These are phyloP conservation scores for Pollenia labialis DNA, from an alignment of 2,888 invertebrate genomes.

Conservation along the genomic window DNA sequence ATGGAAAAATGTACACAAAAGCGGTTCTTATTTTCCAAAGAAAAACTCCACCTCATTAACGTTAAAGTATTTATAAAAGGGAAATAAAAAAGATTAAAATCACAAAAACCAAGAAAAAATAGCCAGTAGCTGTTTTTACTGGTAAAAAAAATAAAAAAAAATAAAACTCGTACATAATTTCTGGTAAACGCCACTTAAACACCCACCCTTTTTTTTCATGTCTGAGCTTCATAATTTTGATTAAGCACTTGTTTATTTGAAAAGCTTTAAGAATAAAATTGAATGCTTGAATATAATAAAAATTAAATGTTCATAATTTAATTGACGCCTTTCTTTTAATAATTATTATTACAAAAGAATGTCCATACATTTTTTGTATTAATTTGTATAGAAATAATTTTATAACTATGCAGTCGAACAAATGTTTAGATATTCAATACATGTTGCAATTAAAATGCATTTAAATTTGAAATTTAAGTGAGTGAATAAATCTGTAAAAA, in stretches of 20 bases:
- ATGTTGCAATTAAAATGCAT: constrained; percentile 49
- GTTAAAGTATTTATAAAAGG: not conserved
- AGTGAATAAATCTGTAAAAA: constrained; percentile 2
- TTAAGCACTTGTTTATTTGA: constrained; percentile 23
- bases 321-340: not conserved
- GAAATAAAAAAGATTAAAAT: not conserved
- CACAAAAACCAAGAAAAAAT: not conserved
- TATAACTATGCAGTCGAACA: not conserved
- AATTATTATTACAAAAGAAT: constrained; percentile 30
- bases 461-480: constrained; percentile 37
- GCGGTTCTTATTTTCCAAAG: not conserved
- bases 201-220: not conserved
- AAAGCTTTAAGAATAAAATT: constrained; percentile 7
- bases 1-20: not conserved
- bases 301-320: constrained; percentile 12
- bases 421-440: constrained; percentile 42
- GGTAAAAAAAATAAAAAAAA: not conserved
- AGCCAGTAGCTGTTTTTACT: not conserved
- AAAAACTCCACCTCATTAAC: constrained; percentile 35
- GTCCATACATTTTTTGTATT: constrained; percentile 7
- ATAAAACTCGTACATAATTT: not conserved
- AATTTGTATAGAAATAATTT: constrained; percentile 17
- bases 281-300: not conserved
- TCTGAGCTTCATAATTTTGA: not conserved
- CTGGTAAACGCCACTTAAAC: constrained; percentile 34